Conservation (phyloP, 2,888 invertebrate species). For the Timandra comae region DNA sequence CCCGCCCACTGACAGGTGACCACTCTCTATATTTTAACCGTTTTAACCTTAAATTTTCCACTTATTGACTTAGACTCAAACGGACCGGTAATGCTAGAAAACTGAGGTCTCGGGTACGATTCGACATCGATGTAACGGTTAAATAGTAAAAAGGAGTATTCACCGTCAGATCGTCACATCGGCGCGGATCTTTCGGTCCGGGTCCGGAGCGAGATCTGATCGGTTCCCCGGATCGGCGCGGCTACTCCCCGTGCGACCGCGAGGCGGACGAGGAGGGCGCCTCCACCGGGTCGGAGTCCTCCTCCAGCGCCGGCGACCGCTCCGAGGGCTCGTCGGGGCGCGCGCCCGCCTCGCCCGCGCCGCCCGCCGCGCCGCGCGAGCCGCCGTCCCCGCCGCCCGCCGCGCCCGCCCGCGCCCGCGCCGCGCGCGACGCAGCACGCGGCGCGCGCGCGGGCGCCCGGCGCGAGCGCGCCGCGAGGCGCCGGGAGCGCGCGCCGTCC, state of each 20-base stretch:
- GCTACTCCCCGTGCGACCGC: no score
- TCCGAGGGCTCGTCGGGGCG: slow-evolving; percentile 20
- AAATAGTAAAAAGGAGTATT: no score
- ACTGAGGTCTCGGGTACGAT: no score
- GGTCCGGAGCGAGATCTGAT: no score
- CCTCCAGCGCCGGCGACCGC: slow-evolving; percentile 32
- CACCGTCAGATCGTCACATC: no score
- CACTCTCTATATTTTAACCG: no score
- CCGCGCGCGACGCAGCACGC: slow-evolving; percentile 11
- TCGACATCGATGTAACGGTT: no score
- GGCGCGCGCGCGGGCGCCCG: slow-evolving; percentile 7
- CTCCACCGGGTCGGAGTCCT: slow-evolving; percentile 36
- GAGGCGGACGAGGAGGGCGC: slow-evolving; percentile 29
- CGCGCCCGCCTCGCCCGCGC: slow-evolving; percentile 12
- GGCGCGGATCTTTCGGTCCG: no score
- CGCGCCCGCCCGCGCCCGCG: slow-evolving; percentile 7
- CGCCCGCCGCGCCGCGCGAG: slow-evolving; percentile 12
- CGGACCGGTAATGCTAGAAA: no score
- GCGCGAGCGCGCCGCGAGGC: slow-evolving; percentile 2
- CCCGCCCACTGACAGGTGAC: slow-evolving; percentile 20
- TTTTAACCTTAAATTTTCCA: no score
- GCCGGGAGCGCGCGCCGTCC: slow-evolving; percentile 2
- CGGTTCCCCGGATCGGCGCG: no score
- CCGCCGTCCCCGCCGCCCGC: slow-evolving; percentile 7
- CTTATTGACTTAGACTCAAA: no score